phyloP scores from a whole-genome alignment of 2,888 invertebrate genomes.

The Campaea margaritaria region DNA sequence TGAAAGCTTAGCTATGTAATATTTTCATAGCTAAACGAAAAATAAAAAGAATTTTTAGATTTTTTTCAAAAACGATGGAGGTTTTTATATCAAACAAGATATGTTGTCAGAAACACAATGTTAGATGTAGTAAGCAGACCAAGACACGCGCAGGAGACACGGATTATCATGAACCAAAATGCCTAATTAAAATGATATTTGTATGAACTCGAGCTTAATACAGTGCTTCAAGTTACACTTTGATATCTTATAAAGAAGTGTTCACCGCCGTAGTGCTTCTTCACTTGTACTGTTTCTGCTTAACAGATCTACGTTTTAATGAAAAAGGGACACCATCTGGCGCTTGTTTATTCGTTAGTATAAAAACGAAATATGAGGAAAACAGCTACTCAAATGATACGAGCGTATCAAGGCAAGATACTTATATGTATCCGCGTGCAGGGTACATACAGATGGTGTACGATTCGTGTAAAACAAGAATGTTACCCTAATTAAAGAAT shows the following conservation, averaged over 20 bases:
- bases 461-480: conserved; percentile 64
- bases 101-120: too few species aligned
- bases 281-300: neutral
- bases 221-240: neutral
- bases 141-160: too few species aligned
- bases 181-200: too few species aligned
- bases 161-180: too few species aligned
- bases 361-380: conserved; percentile 12
- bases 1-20: too few species aligned
- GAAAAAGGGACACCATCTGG: conserved; percentile 12
- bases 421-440: conserved; percentile 26
- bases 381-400: conserved; percentile 4
- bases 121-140: too few species aligned
- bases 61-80: too few species aligned
- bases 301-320: neutral
- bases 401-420: conserved; percentile 20
- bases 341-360: conserved; percentile 1
- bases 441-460: conserved; percentile 33
- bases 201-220: too few species aligned
- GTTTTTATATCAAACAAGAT: too few species aligned
- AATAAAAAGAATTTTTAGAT: too few species aligned
- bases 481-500: conserved; percentile 76
- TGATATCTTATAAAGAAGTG: neutral
- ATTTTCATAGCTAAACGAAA: too few species aligned
- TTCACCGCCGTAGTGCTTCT: neutral